Evolutionary conservation across 1,140 invertebrate genomes (phyloP), one percentile per base, ranked within the genome.

Genomic region (Arion vulgaris): DNA sequence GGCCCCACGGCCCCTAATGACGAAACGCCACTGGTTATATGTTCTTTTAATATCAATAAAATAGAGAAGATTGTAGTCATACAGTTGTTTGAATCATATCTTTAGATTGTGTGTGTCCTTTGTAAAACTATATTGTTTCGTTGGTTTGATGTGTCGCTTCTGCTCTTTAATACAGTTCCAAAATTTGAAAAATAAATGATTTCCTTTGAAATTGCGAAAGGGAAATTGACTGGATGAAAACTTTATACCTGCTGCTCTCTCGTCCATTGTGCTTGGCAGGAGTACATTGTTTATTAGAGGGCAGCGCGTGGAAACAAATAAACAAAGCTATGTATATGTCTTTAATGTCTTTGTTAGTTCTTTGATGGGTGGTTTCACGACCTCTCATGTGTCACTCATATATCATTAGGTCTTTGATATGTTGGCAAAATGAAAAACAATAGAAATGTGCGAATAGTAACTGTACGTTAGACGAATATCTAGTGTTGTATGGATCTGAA

Each of bases 321-420:
- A 66, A 66, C 62, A 17, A 66, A 66, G n/a, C 62, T 66, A 32
- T 66, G 53, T 57, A 15, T 28, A 66, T 66, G n/a, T 66, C 62
- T 66, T 66, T 66, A 66, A 66, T 62, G 57, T 62, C 26, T 23
- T n/a, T 66, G 62, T 66, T 66, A 66, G 17, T 28, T 32, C 28
- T 66, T 66, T 32, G 62, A 66, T 66, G n/a, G 28, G 28, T 66
- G 62, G 62, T 23, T 66, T 66, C 32, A 32, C 28, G 62, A 66
- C 28, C 62, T n/a, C 62, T 32, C 62, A 66, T n/a, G 62, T 66
- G 62, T 66, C 62, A 28, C n/a, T 5, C 62, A 66, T 66, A 66
- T 66, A 32, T 66, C n/a, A 66, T 66, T 66, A 66, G n/a, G 19
- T 66, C 62, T 66, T 66, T 66, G 62, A 66, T 66, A 66, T 66